Evolutionary conservation across 1,140 invertebrate genomes (phyloP).

Genomic region (Andricus grossulariae): DNA sequence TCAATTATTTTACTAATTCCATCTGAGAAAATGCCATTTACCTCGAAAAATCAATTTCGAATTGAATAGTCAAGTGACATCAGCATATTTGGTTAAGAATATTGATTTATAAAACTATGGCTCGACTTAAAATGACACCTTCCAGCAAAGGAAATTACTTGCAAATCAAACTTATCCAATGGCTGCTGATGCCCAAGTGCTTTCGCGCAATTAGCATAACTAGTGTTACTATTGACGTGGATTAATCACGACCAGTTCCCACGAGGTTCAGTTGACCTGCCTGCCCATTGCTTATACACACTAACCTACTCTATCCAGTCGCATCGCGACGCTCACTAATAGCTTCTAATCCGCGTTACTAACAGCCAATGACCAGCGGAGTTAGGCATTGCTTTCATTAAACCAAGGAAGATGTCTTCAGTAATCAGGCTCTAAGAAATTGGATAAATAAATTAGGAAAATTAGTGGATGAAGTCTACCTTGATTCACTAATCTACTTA

Average conservation of each 20-base stretch:
- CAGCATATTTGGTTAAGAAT: background rate
- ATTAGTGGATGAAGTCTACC: background rate
- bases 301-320: constrained; percentile 28
- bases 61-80: background rate
- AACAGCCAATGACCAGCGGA: constrained; percentile 47
- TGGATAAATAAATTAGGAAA: constrained; percentile 6
- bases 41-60: no score
- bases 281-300: constrained; percentile 46
- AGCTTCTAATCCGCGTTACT: constrained; percentile 37
- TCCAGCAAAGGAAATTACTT: background rate
- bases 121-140: background rate
- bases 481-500: no score
- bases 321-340: constrained; percentile 28
- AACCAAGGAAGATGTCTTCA: background rate
- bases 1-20: no score
- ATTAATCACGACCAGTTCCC: constrained; percentile 72
- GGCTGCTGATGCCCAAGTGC: constrained; percentile 56
- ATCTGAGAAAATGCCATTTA: no score
- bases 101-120: background rate
- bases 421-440: constrained; percentile 10
- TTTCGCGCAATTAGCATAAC: constrained; percentile 73
- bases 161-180: background rate
- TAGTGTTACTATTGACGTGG: constrained; percentile 69
- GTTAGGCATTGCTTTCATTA: constrained; percentile 15
- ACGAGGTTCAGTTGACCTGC: constrained; percentile 64